Conservation (phyloP, 2,888 invertebrate species). For the Limnephilus rhombicus region DNA sequence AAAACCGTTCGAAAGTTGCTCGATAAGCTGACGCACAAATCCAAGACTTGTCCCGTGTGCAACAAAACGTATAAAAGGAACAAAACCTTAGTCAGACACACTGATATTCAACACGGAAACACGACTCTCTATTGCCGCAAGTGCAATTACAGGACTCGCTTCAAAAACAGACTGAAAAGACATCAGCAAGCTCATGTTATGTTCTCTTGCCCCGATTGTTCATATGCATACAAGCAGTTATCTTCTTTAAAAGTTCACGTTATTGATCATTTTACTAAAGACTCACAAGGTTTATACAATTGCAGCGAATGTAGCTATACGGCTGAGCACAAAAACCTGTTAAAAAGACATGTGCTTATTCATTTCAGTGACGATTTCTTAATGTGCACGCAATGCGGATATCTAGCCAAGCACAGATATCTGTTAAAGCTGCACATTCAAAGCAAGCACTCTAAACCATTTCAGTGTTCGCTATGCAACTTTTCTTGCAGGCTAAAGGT, state of each 20-base stretch:
- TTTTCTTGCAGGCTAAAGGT: not conserved
- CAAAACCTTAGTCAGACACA: not conserved
- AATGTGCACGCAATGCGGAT: not conserved
- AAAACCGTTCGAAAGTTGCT: not conserved
- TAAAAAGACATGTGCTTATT: not conserved
- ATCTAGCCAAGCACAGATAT: not conserved
- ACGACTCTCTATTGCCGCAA: not conserved
- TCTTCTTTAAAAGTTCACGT: not conserved
- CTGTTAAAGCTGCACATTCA: not conserved
- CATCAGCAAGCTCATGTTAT: not conserved
- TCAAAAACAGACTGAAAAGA: not conserved
- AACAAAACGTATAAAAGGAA: not conserved
- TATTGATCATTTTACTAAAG: not conserved
- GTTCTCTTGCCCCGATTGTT: not conserved
- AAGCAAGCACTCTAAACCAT: not conserved
- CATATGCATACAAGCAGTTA: not conserved
- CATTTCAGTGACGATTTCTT: not conserved
- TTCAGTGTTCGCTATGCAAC: not conserved
- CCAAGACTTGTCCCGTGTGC: not conserved
- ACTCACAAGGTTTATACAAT: not conserved
- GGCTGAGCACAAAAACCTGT: not conserved
- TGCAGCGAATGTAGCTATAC: not conserved
- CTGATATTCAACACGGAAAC: not conserved
- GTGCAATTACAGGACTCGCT: not conserved
- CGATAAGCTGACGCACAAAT: not conserved